Evolutionary conservation across 1,140 invertebrate species (phyloP).

Genomic region (Scaptomyza hsui): DNA sequence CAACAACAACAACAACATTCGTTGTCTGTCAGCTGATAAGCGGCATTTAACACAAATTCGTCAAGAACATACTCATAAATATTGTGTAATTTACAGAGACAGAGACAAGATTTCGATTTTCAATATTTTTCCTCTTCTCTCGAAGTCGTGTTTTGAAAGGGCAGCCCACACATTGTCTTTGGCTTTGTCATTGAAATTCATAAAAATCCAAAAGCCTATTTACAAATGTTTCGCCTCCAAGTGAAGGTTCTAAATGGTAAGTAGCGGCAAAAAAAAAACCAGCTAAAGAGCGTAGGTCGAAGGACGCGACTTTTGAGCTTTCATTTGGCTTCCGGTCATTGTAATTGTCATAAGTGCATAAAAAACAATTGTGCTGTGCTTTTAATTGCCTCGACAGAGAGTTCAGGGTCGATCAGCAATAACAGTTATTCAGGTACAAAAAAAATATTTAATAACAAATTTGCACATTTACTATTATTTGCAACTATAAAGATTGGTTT

Average conservation of each 20-base stretch:
- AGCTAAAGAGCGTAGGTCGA: constrained; percentile 25
- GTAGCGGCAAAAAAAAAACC: neutral
- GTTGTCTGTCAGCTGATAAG: constrained; percentile 50
- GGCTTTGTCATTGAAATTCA: constrained; percentile 40
- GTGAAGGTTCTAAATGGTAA: constrained; percentile 35
- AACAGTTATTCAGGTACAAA: constrained; percentile 15
- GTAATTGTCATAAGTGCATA: constrained; percentile 31
- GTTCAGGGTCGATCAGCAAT: constrained; percentile 20
- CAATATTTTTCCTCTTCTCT: neutral
- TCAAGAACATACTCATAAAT: constrained; percentile 40
- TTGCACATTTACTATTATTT: neutral
- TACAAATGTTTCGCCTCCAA: constrained; percentile 18
- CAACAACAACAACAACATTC: constrained; percentile 21
- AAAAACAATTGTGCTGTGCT: constrained; percentile 42
- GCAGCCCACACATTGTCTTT: constrained; percentile 28
- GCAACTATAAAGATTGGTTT: neutral
- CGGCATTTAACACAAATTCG: constrained; percentile 54
- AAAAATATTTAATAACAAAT: neutral
- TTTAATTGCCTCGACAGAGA: constrained; percentile 29
- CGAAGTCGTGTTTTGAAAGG: constrained; percentile 21
- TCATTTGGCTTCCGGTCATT: constrained; percentile 33
- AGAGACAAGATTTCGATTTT: constrained; percentile 31
- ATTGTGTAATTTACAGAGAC: constrained; percentile 43
- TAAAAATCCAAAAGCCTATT: constrained; percentile 45
- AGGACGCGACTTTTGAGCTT: constrained; percentile 33